Evolutionary conservation across 2,113 vertebrate species (phyloP).

Genomic region (Odontophorus gujanensis): DNA sequence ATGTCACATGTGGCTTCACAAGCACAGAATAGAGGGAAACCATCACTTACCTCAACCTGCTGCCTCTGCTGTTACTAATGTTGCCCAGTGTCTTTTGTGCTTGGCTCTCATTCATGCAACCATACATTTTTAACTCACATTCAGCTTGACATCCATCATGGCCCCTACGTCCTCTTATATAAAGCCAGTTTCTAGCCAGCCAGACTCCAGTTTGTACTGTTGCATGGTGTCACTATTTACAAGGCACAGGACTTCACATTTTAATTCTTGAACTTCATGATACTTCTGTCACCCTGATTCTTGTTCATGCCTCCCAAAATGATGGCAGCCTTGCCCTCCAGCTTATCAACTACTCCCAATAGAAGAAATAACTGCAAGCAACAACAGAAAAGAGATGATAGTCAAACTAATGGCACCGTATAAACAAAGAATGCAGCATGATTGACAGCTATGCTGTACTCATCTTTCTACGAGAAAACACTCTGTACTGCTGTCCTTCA

Average conservation of each 20-base stretch:
- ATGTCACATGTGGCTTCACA: neutral
- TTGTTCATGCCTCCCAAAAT: neutral
- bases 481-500: neutral
- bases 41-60: neutral
- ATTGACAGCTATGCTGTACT: neutral
- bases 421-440: neutral
- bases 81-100: rapidly evolving
- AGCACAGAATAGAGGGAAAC: neutral
- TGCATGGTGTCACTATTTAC: neutral
- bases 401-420: neutral
- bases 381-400: neutral
- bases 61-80: neutral
- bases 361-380: neutral
- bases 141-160: neutral
- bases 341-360: neutral
- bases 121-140: neutral
- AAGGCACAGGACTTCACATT: neutral
- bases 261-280: neutral
- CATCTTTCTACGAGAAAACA: neutral
- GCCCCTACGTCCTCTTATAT: neutral
- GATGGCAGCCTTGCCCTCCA: neutral
- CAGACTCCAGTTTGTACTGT: neutral
- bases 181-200: neutral
- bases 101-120: neutral
- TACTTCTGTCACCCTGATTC: neutral